A percentile compares a stretch with the other conserved stretches of the same genome.
Evolutionary conservation across 1,140 invertebrate genomes (phyloP).

Genomic region (Leptinotarsa defecta): DNA sequence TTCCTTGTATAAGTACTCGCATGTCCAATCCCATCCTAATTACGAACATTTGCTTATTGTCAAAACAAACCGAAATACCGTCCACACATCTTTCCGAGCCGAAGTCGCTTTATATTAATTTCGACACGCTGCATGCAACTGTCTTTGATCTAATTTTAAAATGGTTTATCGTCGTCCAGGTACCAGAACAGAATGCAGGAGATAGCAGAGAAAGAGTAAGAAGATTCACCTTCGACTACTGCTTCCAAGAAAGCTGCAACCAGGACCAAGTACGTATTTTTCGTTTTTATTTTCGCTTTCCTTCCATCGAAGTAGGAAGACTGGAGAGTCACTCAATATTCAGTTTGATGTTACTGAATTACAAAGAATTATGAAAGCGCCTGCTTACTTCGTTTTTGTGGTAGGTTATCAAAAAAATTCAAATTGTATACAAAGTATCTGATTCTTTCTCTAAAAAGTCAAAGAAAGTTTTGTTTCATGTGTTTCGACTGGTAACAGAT

Average conservation of each 20-base stretch:
- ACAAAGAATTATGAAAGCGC: no score
- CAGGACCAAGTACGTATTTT: slow-evolving; percentile 64
- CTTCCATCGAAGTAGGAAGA: background rate
- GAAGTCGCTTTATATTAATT: slow-evolving; percentile 35
- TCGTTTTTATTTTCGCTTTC: slow-evolving; percentile 8
- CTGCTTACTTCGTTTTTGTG: no score
- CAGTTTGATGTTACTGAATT: no score
- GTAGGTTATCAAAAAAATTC: no score
- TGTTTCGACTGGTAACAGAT: no score
- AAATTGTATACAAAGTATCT: no score
- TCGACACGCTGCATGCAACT: slow-evolving; percentile 29
- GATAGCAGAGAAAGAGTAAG: slow-evolving; percentile 69
- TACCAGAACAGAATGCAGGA: slow-evolving; percentile 65
- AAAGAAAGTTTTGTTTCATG: no score
- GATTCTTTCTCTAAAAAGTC: no score
- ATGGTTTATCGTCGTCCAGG: slow-evolving; percentile 55
- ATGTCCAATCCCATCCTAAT: slow-evolving; percentile 9
- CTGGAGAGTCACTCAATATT: background rate
- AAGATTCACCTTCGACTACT: slow-evolving; percentile 73
- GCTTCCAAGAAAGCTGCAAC: slow-evolving; percentile 65
- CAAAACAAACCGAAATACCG: background rate
- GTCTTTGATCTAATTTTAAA: slow-evolving; percentile 49
- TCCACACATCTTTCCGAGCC: background rate
- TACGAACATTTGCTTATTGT: slow-evolving; percentile 12
- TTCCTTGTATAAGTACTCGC: background rate